phyloP scores from a whole-genome alignment of 2,113 vertebrate species.

The Epinephelus lanceolatus region DNA sequence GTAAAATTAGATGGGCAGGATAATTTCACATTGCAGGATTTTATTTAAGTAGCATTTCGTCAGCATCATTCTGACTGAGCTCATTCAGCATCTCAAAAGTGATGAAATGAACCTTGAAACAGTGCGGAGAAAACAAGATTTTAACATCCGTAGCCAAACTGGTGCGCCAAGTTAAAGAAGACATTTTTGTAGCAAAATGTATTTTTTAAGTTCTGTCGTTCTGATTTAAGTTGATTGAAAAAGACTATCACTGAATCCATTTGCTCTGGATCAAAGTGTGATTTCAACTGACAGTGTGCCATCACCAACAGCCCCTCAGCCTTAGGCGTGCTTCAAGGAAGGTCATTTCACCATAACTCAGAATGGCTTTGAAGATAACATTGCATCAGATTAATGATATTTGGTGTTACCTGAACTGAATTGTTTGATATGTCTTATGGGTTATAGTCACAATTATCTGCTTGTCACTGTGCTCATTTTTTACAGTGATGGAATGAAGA shows the following conservation, averaged over 20 bases:
- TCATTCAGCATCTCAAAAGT: constrained; percentile 10
- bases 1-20: not conserved
- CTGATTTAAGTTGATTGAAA: constrained; percentile 30
- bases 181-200: constrained; percentile 6
- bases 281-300: constrained; percentile 39
- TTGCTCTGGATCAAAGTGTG: constrained; percentile 40
- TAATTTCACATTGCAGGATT: not conserved
- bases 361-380: constrained; percentile 31
- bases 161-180: not conserved
- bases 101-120: not conserved
- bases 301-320: constrained; percentile 34
- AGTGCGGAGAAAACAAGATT: not conserved
- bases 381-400: constrained; percentile 21
- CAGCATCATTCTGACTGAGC: not conserved
- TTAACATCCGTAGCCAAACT: not conserved
- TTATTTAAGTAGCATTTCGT: not conserved
- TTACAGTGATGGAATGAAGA: not conserved
- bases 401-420: constrained; percentile 16
- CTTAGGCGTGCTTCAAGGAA: constrained; percentile 41
- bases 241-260: constrained; percentile 17
- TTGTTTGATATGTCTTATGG: constrained; percentile 17
- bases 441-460: not conserved
- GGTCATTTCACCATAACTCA: not conserved
- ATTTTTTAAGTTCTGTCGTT: constrained; percentile 21
- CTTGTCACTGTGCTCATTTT: not conserved